These are phyloP conservation scores for Sapajus apella DNA, from an alignment of 2,113 vertebrate species.

Conservation along the genomic window DNA sequence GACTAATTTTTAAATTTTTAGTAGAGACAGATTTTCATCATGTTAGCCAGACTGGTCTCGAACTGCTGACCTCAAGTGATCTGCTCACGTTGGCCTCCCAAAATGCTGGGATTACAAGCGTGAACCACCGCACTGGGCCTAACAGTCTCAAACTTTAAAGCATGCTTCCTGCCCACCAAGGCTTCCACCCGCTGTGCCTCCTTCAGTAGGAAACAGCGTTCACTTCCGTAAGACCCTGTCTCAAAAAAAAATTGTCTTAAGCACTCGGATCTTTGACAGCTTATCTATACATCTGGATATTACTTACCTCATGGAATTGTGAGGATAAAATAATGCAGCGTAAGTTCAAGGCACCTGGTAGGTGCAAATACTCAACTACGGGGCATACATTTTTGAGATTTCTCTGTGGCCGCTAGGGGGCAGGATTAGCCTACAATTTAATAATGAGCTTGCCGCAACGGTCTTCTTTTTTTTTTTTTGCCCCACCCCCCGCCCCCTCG, in stretches of 20 bases:
- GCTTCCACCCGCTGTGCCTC: background rate
- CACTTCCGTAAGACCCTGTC: too few relatives aligned
- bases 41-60: too few relatives aligned
- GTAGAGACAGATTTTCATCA: too few relatives aligned
- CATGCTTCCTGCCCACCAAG: background rate
- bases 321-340: background rate
- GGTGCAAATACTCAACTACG: background rate
- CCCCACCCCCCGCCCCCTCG: too few relatives aligned
- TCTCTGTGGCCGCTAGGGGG: background rate
- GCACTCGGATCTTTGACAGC: background rate
- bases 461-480: too few relatives aligned
- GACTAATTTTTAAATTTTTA: too few relatives aligned
- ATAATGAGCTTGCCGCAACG: background rate
- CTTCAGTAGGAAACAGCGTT: background rate
- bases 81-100: too few relatives aligned
- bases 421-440: background rate
- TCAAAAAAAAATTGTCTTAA: background rate
- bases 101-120: too few relatives aligned
- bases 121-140: too few relatives aligned
- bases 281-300: background rate
- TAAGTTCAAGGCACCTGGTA: background rate
- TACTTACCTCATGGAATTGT: background rate
- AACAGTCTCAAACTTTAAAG: background rate
- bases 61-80: too few relatives aligned
- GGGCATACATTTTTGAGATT: background rate